Conservation (phyloP, 2,888 invertebrate genomes). For the Geophilus truncorum region DNA sequence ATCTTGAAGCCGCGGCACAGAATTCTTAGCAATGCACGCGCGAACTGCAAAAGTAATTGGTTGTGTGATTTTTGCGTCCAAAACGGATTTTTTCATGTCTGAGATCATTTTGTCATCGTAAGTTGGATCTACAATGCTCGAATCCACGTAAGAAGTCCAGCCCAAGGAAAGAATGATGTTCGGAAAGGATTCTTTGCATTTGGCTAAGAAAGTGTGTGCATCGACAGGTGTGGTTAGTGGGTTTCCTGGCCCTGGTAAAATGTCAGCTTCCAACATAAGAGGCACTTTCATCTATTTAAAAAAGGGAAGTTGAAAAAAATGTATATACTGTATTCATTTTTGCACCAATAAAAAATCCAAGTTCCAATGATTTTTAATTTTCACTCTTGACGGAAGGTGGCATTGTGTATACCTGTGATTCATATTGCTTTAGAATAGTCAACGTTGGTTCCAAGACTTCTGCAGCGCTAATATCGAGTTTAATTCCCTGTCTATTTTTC, state of each 20-base stretch:
- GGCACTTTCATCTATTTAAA: slow-evolving; percentile 62
- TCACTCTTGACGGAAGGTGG: too few species aligned
- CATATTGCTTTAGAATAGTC: slow-evolving; percentile 43
- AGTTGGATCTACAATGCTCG: slow-evolving; percentile 37
- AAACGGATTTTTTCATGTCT: slow-evolving; percentile 59
- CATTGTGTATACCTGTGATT: slow-evolving; percentile 39
- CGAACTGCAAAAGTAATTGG: slow-evolving; percentile 75
- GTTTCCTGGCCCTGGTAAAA: slow-evolving; percentile 68
- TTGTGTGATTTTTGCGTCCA: slow-evolving; percentile 53
- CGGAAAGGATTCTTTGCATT: slow-evolving; percentile 57
- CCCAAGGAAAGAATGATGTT: slow-evolving; percentile 70
- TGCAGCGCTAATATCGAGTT: slow-evolving; percentile 79
- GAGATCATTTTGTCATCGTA: slow-evolving; percentile 54
- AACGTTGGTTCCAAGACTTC: slow-evolving; percentile 58
- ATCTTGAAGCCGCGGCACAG: slow-evolving; percentile 57
- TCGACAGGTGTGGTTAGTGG: slow-evolving; percentile 59
- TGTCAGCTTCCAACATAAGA: slow-evolving; percentile 83
- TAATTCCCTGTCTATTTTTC: slow-evolving; percentile 63
- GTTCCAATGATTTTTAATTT: too few species aligned
- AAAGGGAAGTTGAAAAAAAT: neutral
- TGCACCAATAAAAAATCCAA: too few species aligned
- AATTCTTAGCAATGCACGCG: slow-evolving; percentile 64
- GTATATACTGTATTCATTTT: neutral
- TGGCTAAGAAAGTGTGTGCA: slow-evolving; percentile 59
- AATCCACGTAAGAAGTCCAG: slow-evolving; percentile 65